Evolutionary conservation across 2,113 vertebrate genomes (phyloP).

Genomic region (Prietella phreatophila): DNA sequence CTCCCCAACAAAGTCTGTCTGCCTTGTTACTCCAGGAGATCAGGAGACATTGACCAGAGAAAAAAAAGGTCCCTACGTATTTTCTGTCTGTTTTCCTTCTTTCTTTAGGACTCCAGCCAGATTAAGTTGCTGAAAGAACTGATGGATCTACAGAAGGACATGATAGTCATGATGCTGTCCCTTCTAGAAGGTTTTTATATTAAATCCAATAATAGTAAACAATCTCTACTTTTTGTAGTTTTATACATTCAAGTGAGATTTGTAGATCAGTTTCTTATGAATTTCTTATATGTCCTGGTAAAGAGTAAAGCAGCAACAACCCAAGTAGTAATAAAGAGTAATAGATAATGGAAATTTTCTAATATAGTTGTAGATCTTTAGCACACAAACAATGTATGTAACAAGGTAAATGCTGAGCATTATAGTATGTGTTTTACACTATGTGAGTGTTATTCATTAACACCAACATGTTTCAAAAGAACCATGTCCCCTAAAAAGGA

Average conservation of each 20-base stretch:
- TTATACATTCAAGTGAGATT: constrained; percentile 4
- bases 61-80: background rate
- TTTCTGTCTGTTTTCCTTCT: constrained; percentile 39
- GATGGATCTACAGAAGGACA: constrained; percentile 95
- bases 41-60: constrained; percentile 42
- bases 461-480: background rate
- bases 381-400: background rate
- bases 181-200: constrained; percentile 87
- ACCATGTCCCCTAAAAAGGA: background rate
- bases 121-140: constrained; percentile 96
- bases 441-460: background rate
- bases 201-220: constrained; percentile 1
- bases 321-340: background rate
- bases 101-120: constrained; percentile 90
- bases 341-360: background rate
- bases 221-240: background rate
- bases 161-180: constrained; percentile 98
- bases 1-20: background rate
- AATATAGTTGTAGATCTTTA: background rate
- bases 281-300: background rate
- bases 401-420: background rate
- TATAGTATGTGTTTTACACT: background rate
- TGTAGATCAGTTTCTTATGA: background rate
- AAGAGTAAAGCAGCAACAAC: background rate
- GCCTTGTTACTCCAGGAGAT: constrained; percentile 52